Conservation (phyloP, 2,888 invertebrate species). For the Noctua comes region DNA sequence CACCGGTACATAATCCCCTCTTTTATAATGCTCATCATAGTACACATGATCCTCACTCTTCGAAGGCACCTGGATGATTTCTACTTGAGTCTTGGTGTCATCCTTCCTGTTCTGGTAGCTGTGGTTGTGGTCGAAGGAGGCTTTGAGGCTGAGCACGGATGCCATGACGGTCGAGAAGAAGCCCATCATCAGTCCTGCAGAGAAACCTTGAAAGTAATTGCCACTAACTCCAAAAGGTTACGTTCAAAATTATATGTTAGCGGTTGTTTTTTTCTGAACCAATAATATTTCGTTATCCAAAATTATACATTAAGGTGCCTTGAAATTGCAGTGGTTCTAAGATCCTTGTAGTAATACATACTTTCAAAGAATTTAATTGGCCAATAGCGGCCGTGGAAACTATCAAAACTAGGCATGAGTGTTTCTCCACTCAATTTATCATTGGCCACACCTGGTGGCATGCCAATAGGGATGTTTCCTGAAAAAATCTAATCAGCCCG, state of each 20-base stretch:
- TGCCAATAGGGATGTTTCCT: no score
- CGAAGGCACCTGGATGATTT: slow-evolving; percentile 83
- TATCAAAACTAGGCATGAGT: not conserved
- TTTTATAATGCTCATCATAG: slow-evolving; percentile 83
- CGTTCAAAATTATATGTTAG: not conserved
- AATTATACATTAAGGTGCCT: not conserved
- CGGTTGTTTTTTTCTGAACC: not conserved
- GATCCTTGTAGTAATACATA: not conserved
- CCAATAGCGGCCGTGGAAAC: not conserved
- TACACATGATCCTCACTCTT: slow-evolving; percentile 83
- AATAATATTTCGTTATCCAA: not conserved
- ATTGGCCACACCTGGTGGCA: not conserved
- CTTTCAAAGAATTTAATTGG: not conserved
- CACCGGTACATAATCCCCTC: slow-evolving; percentile 72
- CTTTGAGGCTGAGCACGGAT: slow-evolving; percentile 91
- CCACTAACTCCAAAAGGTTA: not conserved
- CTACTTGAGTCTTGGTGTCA: slow-evolving; percentile 82
- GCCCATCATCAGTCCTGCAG: slow-evolving; percentile 84
- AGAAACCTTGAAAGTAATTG: slow-evolving; percentile 31
- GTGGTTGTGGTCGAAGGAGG: slow-evolving; percentile 84
- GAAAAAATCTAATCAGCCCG: no score
- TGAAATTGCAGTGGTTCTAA: not conserved
- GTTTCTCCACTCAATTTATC: not conserved
- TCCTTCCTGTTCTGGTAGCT: slow-evolving; percentile 82
- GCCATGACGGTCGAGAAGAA: slow-evolving; percentile 90